phyloP scores from a whole-genome alignment of 2,113 vertebrate species.

The Sapayoa aenigma region DNA sequence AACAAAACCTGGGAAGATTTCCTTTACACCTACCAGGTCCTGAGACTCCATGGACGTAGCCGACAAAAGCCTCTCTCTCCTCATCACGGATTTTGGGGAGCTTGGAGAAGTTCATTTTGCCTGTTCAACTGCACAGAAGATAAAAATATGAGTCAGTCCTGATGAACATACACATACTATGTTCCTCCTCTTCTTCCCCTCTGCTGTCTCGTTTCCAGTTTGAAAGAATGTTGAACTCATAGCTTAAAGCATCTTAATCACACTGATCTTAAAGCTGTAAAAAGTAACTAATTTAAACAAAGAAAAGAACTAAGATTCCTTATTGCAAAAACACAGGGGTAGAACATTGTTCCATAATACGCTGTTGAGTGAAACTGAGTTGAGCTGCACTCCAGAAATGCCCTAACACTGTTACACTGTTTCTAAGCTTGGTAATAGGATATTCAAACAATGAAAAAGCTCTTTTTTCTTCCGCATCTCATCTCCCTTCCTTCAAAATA shows the following conservation, averaged over 20 bases:
- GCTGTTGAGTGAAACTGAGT: background rate
- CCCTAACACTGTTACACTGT: fast-evolving
- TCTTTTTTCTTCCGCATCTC: background rate
- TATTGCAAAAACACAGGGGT: background rate
- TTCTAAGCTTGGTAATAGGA: background rate
- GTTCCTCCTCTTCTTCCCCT: background rate
- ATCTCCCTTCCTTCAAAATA: background rate
- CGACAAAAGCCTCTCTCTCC: constrained; percentile 89
- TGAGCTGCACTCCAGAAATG: background rate
- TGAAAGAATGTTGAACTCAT: background rate
- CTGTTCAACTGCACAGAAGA: constrained; percentile 54
- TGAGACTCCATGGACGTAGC: constrained; percentile 94
- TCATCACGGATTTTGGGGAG: constrained; percentile 92
- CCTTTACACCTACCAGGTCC: constrained; percentile 86
- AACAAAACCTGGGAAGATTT: background rate
- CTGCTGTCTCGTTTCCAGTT: background rate
- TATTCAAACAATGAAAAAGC: background rate
- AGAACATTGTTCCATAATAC: background rate
- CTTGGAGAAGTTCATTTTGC: constrained; percentile 92
- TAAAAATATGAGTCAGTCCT: background rate
- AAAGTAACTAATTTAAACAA: background rate
- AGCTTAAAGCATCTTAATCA: background rate
- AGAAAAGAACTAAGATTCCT: background rate
- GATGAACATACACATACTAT: background rate
- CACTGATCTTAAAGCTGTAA: background rate